Evolutionary conservation across 2,797 vertebrate genomes (phyloP).

Genomic region (Masticophis lateralis): DNA sequence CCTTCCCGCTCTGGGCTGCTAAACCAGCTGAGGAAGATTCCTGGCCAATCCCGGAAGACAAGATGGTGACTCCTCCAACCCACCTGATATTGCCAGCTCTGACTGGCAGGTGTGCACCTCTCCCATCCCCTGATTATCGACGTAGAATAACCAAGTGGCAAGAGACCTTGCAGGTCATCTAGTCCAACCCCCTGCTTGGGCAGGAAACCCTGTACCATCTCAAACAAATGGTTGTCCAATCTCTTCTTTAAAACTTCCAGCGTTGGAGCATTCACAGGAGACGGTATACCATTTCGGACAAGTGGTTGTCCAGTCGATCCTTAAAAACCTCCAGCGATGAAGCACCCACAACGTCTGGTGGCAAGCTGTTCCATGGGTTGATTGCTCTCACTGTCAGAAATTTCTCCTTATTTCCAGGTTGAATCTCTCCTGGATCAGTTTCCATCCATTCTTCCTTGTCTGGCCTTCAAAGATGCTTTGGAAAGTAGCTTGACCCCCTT

Average conservation of each 20-base stretch:
- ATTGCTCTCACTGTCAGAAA: background rate
- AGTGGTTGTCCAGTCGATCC: no score
- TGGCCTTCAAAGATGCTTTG: rapidly evolving
- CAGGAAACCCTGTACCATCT: background rate
- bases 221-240: background rate
- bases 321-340: background rate
- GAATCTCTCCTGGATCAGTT: background rate
- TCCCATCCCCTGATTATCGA: background rate
- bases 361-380: no score
- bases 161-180: background rate
- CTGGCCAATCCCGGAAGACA: background rate
- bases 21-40: background rate
- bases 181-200: background rate
- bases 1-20: background rate
- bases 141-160: background rate
- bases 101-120: background rate
- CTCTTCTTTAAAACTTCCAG: background rate
- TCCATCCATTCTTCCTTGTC: background rate
- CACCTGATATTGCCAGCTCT: background rate
- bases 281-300: no score
- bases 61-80: background rate
- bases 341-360: background rate
- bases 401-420: no score
- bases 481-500: background rate
- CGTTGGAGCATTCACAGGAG: no score